Base-by-base conservation (phyloP, 2,797 vertebrate genomes). In the Pogoniulus pusillus region DNA sequence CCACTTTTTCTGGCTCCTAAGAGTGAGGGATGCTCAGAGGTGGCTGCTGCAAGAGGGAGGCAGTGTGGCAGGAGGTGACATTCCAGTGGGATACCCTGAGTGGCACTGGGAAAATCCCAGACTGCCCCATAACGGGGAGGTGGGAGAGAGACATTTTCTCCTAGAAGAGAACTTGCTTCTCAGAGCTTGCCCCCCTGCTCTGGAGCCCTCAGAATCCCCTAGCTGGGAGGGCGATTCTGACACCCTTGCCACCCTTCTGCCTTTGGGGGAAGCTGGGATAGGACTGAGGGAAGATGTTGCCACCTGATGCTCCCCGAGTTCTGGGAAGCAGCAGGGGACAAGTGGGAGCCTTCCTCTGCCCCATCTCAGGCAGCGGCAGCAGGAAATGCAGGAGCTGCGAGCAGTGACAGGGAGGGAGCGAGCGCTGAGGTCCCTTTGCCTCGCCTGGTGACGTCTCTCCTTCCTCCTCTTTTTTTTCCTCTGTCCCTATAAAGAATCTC, bases 401-500 rank as follows among this genome's bases (percentile, higher is more conserved):
- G 83, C 74, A 73, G 59, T 77, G 91, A 87, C 90, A 84, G 75
- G 47, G 86, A 85, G 39, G 16, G 81, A 12, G 77, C 45, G 90
- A 53, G 84, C 23, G 75, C 32, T 2, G 59, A 81, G 81, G 89
- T 94, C 91, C 93, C 87, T 72, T 89, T 12, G 82, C 47, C 82
- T 91, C 29, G 57, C 57, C 95, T 94, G 84, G 84, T 95, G 97
- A 96, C 96, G 95, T 94, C 92, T 91, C 95, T 95, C 93, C 95
- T 96, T 96, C 96, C 95, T 96, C 89, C n/a, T 93, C 37, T 41
- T 66, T 68, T 49, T 90, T 94, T 87, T 93, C 65, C 9, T 84
- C 91, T 94, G 92, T 92, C 91, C 90, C 94, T 96, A 95, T 97
- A 96, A 97, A 96, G 95, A 94, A 94, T 95, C 95, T 92, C 82